Evolutionary conservation across 2,113 vertebrate genomes (phyloP).

Genomic region (Strigops habroptila): DNA sequence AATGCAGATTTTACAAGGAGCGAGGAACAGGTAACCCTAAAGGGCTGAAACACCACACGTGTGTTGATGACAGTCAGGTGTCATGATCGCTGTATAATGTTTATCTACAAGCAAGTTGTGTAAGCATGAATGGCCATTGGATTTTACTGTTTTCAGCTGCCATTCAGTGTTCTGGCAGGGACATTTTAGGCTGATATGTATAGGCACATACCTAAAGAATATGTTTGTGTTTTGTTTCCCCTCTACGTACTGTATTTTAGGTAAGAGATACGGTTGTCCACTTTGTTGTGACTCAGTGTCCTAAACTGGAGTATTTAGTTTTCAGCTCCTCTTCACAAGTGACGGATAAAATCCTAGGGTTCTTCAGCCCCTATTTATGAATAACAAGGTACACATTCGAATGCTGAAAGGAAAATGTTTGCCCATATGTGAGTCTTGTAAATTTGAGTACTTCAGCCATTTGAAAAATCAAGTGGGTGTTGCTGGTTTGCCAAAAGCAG

Average conservation of each 20-base stretch:
- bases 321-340: constrained; percentile 68
- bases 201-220: background rate
- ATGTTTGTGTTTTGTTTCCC: background rate
- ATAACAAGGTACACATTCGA: background rate
- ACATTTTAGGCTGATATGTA: background rate
- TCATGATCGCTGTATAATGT: background rate
- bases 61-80: background rate
- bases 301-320: constrained; percentile 43
- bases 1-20: background rate
- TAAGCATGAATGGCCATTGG: background rate
- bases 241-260: constrained; percentile 8
- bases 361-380: constrained; percentile 52
- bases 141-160: background rate
- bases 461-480: background rate
- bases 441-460: background rate
- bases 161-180: background rate
- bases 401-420: background rate
- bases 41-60: background rate
- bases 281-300: constrained; percentile 48
- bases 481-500: background rate
- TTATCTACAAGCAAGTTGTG: background rate
- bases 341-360: constrained; percentile 57
- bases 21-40: background rate
- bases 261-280: constrained; percentile 41
- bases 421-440: background rate